Conservation (phyloP, 1,140 invertebrate species). For the Schmidtea mediterranea region DNA sequence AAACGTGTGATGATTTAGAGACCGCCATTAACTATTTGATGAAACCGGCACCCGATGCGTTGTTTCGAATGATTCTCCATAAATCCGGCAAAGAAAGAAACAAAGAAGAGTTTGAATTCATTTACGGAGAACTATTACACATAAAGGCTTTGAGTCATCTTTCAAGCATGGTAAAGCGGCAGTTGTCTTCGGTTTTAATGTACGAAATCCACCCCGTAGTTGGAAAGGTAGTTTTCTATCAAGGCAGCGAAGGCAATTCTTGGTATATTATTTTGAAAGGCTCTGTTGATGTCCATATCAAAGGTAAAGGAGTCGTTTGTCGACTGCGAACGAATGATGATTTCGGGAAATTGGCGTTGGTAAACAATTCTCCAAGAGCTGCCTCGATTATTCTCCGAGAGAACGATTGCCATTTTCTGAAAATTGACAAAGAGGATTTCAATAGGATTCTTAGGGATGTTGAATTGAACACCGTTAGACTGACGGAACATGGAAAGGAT, state of each 20-base stretch:
- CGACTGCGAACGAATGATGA: conserved; percentile 57
- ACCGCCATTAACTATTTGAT: conserved; percentile 38
- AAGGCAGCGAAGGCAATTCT: conserved; percentile 57
- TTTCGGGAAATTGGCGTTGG: conserved; percentile 57
- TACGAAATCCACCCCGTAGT: conserved; percentile 52
- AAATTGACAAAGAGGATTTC: conserved; percentile 62
- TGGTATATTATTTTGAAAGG: conserved; percentile 62
- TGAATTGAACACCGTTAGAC: conserved; percentile 54
- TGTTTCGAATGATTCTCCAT: conserved; percentile 46
- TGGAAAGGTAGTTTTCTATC: conserved; percentile 54
- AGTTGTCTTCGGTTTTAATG: conserved; percentile 47
- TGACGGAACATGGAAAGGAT: conserved; percentile 60
- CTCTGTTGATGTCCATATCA: conserved; percentile 55
- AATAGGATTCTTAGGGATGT: conserved; percentile 54
- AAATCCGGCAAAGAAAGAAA: conserved; percentile 44
- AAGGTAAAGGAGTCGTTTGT: conserved; percentile 55
- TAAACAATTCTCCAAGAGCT: conserved; percentile 58
- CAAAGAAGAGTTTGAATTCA: conserved; percentile 48
- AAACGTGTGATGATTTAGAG: conserved; percentile 33
- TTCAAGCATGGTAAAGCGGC: conserved; percentile 51
- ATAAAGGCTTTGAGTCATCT: conserved; percentile 52
- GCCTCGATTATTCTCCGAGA: conserved; percentile 54
- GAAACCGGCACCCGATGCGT: conserved; percentile 43
- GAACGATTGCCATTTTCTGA: conserved; percentile 52
- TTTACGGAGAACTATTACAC: conserved; percentile 54